Conservation (phyloP, 2,113 vertebrate genomes). For the Anoura caudifer region DNA sequence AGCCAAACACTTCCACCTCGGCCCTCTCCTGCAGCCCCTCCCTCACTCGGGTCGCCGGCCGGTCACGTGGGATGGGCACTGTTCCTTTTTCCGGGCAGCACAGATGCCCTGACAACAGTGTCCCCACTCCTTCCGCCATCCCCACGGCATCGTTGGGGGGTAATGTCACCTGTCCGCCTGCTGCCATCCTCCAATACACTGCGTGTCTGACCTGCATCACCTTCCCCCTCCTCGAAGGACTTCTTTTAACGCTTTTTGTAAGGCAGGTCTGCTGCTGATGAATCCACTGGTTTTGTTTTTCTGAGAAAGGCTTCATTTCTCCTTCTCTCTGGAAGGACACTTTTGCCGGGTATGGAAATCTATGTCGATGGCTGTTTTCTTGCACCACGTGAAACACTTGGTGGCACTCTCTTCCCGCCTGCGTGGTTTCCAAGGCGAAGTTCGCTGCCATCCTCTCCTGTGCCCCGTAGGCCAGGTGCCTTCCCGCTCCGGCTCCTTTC, state of each 20-base stretch:
- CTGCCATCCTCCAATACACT: neutral
- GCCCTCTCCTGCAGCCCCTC: too few species aligned
- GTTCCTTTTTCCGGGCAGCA: rapidly evolving
- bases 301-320: neutral
- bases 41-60: too few species aligned
- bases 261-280: neutral
- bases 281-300: neutral
- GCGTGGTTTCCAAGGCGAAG: neutral
- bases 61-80: too few species aligned
- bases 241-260: neutral
- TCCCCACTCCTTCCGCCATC: neutral
- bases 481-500: neutral
- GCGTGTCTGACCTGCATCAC: neutral
- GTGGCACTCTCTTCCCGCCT: too few species aligned
- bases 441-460: neutral
- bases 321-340: neutral
- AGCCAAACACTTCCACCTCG: too few species aligned
- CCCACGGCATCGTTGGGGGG: too few species aligned
- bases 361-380: neutral
- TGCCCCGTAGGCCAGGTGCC: neutral
- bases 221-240: neutral
- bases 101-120: neutral
- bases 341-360: neutral
- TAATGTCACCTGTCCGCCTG: neutral
- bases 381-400: neutral